Conservation (phyloP, 2,113 vertebrate species). For the Petromus typicus region DNA sequence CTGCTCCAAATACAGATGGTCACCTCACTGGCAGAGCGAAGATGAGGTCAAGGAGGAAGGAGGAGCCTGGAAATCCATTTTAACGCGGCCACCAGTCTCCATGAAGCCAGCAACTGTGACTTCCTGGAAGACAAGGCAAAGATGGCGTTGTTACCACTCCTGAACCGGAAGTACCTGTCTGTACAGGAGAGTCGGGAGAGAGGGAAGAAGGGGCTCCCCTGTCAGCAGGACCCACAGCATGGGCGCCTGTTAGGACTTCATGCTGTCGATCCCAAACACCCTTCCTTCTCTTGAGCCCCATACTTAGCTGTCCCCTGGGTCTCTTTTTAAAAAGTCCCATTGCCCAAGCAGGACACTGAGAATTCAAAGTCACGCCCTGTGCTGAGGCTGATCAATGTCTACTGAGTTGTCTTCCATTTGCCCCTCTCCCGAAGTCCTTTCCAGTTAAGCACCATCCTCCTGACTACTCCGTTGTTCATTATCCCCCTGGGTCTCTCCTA, state of each 20-base stretch:
- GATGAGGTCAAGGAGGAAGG: not conserved
- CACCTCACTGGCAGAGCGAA: not conserved
- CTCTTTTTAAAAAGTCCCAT: not conserved
- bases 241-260: not conserved
- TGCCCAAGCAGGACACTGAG: not conserved
- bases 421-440: not conserved
- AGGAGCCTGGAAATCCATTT: not conserved
- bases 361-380: not conserved
- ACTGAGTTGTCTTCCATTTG: not conserved
- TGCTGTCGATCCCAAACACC: too few relatives aligned
- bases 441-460: not conserved
- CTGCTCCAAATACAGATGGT: not conserved
- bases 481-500: not conserved
- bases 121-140: not conserved
- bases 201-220: not conserved
- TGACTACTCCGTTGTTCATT: not conserved
- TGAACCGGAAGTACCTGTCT: not conserved
- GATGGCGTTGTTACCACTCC: not conserved
- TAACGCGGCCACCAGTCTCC: not conserved
- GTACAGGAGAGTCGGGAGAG: not conserved
- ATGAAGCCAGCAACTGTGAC: not conserved
- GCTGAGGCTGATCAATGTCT: not conserved
- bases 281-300: not conserved
- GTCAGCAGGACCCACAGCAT: not conserved
- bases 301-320: not conserved